A percentile compares a stretch with the other conserved stretches of the same genome.
Conservation (phyloP, 2,797 vertebrate genomes). For the Manis pentadactyla region DNA sequence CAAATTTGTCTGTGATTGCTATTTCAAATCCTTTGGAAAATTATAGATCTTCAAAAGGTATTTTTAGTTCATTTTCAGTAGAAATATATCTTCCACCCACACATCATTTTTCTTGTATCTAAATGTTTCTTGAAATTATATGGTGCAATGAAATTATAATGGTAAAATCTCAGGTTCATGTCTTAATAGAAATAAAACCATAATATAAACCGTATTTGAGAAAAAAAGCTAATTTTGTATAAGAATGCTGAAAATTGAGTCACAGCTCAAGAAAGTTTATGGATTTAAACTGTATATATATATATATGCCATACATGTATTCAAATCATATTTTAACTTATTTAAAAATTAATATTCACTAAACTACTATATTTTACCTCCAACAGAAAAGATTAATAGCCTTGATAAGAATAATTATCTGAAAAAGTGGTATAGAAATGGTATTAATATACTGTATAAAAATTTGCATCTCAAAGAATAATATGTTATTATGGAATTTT, state of each 20-base stretch:
- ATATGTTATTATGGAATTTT: conserved; percentile 42
- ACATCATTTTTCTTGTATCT: conserved; percentile 67
- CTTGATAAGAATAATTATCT: conserved; percentile 68
- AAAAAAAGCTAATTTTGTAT: conserved; percentile 48
- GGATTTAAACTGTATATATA: conserved; percentile 39
- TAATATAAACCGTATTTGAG: conserved; percentile 51
- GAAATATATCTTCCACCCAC: conserved; percentile 62
- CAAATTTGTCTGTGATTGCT: conserved; percentile 25
- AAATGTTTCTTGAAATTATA: conserved; percentile 74
- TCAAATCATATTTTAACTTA: conserved; percentile 53
- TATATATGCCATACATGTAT: neutral
- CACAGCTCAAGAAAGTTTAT: neutral
- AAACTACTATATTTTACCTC: neutral
- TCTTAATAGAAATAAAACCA: conserved; percentile 66
- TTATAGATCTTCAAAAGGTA: conserved; percentile 66
- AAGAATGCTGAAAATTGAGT: conserved; percentile 36
- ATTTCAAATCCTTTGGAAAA: conserved; percentile 62
- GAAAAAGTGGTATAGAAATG: conserved; percentile 53
- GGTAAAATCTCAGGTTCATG: conserved; percentile 58
- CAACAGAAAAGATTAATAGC: conserved; percentile 59
- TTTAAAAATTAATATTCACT: conserved; percentile 41
- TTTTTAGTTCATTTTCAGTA: conserved; percentile 75
- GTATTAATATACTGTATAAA: conserved; percentile 19
- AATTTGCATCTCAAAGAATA: conserved; percentile 66
- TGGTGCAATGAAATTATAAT: conserved; percentile 63